Evolutionary conservation across 2,113 vertebrate genomes (phyloP), one percentile per base, ranked within the genome.

Genomic region (Scomber japonicus): DNA sequence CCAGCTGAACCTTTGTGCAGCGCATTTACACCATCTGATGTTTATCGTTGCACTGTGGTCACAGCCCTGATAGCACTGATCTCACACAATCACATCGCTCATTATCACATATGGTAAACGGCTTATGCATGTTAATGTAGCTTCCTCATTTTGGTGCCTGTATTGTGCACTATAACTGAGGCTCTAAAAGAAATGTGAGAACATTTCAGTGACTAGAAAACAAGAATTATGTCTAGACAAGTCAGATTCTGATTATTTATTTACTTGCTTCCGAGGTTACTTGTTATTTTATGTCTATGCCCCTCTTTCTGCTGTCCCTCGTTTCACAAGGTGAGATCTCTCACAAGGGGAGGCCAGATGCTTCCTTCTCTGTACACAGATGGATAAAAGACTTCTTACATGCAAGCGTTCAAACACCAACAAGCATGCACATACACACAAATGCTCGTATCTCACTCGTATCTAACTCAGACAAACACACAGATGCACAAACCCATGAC

Each of bases 1-100:
- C 53, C 75, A 83, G 82, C 82, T 89, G 78, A 91, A 90, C 84
- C 87, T 88, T 84, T 78, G 78, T 86, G 51, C 54, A 51, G 57
- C 60, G 30, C 82, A 69, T 83, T 86, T 88, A 84, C 81, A 87
- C 84, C 82, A 89, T 89, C 86, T 90, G 91, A 87, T 91, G 89
- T 91, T 92, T 87, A 83, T 86, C 71, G 50, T 60, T 63, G 71
- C 59, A 63, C 14, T 24, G 16, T 31, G 61, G 74, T 78, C 67
- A 67, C 71, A 77, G 80, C 74, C 75, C 70, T 61, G 77, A 81
- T 64, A 81, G 62, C 65, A 2, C 79, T 78, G 74, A 88, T 88
- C 63, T 84, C 85, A 76, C 78, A 80, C 83, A 80, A 81, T 87
- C 57, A 68, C 40, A 74, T 49, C 11, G 49, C 75, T 82, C 67